These are phyloP conservation scores for Styela clava DNA, from an alignment of 23 tunicate species.

Conservation along the genomic window DNA sequence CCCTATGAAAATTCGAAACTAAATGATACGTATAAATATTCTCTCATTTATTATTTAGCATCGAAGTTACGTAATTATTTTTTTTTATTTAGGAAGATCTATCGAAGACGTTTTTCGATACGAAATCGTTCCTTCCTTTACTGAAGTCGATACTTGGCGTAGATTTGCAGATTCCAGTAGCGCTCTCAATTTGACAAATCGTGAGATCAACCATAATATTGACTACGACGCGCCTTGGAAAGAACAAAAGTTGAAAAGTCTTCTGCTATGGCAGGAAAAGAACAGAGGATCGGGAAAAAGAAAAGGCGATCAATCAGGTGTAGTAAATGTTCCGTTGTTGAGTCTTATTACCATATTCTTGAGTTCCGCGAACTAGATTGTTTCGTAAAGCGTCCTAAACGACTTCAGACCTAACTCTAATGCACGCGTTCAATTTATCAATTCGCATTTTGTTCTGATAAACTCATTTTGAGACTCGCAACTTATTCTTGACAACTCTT, in stretches of 20 bases:
- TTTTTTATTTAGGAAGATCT: background rate
- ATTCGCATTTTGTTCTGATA: too few species aligned
- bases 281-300: background rate
- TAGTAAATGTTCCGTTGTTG: background rate
- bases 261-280: background rate
- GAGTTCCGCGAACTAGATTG: too few species aligned
- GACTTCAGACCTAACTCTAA: too few species aligned
- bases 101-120: background rate
- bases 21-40: too few species aligned
- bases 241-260: background rate
- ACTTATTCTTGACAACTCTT: too few species aligned
- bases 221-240: background rate
- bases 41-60: too few species aligned
- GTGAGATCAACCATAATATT: background rate
- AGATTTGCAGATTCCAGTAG: background rate
- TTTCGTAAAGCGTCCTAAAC: too few species aligned
- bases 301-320: background rate
- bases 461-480: too few species aligned
- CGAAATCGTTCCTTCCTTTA: background rate
- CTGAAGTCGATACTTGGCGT: background rate
- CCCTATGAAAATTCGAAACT: too few species aligned
- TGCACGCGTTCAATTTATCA: too few species aligned
- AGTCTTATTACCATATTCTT: background rate
- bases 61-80: background rate
- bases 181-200: background rate